Conservation (phyloP, 2,113 vertebrate species). For the Hyperoodon ampullatus region DNA sequence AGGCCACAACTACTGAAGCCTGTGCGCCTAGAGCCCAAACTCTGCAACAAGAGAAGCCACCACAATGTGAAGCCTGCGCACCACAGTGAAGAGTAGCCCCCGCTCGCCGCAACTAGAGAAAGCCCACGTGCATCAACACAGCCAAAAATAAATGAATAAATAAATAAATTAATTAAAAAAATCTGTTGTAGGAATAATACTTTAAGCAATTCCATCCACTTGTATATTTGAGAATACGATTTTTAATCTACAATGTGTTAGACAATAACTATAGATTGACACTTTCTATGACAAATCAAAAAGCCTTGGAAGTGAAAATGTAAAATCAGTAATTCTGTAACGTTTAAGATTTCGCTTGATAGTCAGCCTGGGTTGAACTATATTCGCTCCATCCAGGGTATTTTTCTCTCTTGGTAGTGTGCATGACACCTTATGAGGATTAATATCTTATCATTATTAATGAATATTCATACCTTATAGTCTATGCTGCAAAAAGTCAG, state of each 20-base stretch:
- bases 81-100: no score
- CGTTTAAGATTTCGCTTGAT: no score
- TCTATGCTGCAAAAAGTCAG: background rate
- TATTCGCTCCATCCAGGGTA: no score
- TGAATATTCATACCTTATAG: background rate
- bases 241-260: background rate
- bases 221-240: background rate
- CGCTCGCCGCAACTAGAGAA: no score
- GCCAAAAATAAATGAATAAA: no score
- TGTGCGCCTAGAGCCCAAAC: rapidly evolving
- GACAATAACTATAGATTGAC: background rate
- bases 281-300: background rate
- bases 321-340: background rate
- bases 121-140: no score
- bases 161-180: no score
- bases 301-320: background rate
- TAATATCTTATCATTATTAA: background rate
- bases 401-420: background rate
- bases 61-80: no score
- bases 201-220: background rate
- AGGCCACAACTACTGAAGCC: no score
- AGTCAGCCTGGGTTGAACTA: no score
- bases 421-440: rapidly evolving
- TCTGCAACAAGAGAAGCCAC: no score
- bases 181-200: background rate